Percentiles rank a stretch among this genome's conserved stretches.
These are phyloP conservation scores for Cebidichthys violaceus DNA, from an alignment of 2,113 vertebrate genomes.

Conservation along the genomic window DNA sequence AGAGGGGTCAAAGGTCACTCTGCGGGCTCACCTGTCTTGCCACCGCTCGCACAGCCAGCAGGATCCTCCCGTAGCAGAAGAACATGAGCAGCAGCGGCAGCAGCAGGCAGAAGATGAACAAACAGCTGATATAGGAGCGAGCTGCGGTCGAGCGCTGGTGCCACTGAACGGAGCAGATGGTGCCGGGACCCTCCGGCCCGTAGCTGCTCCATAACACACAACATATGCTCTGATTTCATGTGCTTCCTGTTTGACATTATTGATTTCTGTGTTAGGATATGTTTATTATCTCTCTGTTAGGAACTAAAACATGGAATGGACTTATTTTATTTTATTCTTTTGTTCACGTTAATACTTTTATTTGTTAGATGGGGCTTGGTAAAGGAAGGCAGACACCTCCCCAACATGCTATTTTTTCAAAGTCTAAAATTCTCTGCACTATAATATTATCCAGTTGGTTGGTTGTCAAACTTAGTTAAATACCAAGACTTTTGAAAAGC, in stretches of 20 bases:
- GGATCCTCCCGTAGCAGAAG: constrained; percentile 69
- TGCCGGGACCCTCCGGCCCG: constrained; percentile 61
- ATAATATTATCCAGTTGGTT: not conserved
- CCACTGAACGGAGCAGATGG: constrained; percentile 69
- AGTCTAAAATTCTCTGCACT: not conserved
- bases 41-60: constrained; percentile 53
- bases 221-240: not conserved
- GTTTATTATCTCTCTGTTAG: not conserved
- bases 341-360: not conserved
- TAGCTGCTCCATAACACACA: constrained; percentile 52
- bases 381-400: not conserved
- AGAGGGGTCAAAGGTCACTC: constrained; percentile 42
- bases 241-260: not conserved
- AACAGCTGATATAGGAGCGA: constrained; percentile 64
- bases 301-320: not conserved
- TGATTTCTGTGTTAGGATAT: not conserved
- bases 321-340: not conserved
- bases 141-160: constrained; percentile 39
- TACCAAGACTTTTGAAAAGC: not conserved
- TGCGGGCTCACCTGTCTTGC: constrained; percentile 28
- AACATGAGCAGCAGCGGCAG: constrained; percentile 67
- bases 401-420: not conserved
- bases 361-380: not conserved
- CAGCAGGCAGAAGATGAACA: constrained; percentile 69
- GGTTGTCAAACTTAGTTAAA: not conserved